Evolutionary conservation across 2,888 invertebrate genomes (phyloP).

Genomic region (Thera britannica): DNA sequence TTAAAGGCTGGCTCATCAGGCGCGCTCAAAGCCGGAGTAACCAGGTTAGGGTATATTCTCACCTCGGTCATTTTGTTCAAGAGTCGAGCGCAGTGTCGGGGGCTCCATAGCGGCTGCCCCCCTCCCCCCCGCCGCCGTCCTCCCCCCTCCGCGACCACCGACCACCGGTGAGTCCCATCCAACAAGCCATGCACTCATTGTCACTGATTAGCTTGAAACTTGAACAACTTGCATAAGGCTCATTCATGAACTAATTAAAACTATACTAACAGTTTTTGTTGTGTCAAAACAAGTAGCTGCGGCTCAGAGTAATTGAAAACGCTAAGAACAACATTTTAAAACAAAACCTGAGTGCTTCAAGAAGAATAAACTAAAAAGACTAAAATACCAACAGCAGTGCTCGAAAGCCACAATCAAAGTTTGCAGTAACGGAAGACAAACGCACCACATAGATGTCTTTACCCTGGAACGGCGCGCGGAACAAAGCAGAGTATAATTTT

Average conservation of each 20-base stretch:
- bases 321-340: neutral
- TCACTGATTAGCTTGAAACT: conserved; percentile 63
- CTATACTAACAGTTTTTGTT: neutral
- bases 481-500: conserved; percentile 76
- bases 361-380: conserved; percentile 1
- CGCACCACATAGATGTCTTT: conserved; percentile 37
- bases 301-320: neutral
- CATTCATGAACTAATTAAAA: neutral
- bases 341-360: neutral
- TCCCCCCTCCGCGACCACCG: conserved; percentile 59
- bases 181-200: conserved; percentile 39
- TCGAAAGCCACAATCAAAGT: conserved; percentile 27
- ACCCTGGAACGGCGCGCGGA: conserved; percentile 42
- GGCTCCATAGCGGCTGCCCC: conserved; percentile 69
- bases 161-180: conserved; percentile 66
- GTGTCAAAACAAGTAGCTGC: too few species aligned
- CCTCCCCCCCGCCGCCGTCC: conserved; percentile 52
- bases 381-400: neutral
- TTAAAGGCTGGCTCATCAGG: conserved; percentile 22
- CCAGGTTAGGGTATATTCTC: conserved; percentile 47
- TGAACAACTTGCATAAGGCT: conserved; percentile 57
- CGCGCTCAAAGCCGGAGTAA: conserved; percentile 18
- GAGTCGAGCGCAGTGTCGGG: conserved; percentile 75
- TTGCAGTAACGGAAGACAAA: conserved; percentile 31
- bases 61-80: conserved; percentile 80